Percentiles rank a stretch among this genome's conserved stretches.
These are phyloP conservation scores for Neomicropteryx cornuta DNA, from an alignment of 1,140 invertebrate species.

Conservation along the genomic window DNA sequence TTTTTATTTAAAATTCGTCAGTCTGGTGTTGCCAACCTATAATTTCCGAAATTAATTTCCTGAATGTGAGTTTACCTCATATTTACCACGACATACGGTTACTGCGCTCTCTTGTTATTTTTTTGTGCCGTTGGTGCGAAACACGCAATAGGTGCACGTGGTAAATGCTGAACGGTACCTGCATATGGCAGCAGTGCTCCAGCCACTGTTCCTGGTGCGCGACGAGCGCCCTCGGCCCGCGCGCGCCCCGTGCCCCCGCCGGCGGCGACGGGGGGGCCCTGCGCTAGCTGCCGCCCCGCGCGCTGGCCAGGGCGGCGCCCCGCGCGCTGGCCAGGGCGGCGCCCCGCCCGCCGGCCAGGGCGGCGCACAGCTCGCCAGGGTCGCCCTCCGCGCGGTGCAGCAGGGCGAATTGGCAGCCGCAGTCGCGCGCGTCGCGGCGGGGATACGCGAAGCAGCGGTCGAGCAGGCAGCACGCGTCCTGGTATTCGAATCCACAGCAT, in stretches of 20 bases:
- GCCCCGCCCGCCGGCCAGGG: slow-evolving; percentile 35
- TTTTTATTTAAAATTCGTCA: too few species aligned
- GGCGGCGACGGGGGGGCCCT: slow-evolving; percentile 17
- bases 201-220: too few species aligned
- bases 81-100: too few species aligned
- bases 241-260: background rate
- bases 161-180: too few species aligned
- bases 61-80: too few species aligned
- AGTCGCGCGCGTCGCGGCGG: slow-evolving; percentile 65
- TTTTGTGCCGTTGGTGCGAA: too few species aligned
- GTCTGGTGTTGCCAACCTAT: too few species aligned
- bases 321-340: slow-evolving; percentile 26
- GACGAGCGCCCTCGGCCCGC: background rate
- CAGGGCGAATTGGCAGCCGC: slow-evolving; percentile 77
- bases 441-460: slow-evolving; percentile 76
- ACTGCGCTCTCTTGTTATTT: too few species aligned
- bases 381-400: slow-evolving; percentile 68
- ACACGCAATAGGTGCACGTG: too few species aligned
- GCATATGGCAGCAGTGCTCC: too few species aligned
- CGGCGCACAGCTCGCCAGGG: slow-evolving; percentile 32
- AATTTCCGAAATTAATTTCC: too few species aligned
- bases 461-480: slow-evolving; percentile 70
- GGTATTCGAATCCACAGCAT: slow-evolving; percentile 6
- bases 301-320: slow-evolving; percentile 20
- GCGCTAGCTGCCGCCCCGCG: slow-evolving; percentile 26